Conservation (phyloP, 2,113 vertebrate genomes). For the Ammodytes dubius region DNA sequence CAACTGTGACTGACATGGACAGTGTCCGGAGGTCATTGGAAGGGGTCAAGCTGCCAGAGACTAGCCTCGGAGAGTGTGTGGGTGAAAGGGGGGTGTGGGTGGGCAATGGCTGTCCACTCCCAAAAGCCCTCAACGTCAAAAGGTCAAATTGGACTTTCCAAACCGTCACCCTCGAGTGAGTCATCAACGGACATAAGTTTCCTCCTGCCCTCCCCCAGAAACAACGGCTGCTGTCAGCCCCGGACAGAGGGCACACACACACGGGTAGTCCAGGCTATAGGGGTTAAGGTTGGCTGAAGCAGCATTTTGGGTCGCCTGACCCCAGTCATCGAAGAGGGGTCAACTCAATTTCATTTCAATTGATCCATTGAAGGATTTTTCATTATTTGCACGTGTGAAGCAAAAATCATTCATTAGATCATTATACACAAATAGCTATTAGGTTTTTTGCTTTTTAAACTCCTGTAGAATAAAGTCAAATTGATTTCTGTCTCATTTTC, state of each 20-base stretch:
- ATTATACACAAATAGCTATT: slow-evolving; percentile 1
- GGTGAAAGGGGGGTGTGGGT: neutral
- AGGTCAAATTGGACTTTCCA: slow-evolving; percentile 75
- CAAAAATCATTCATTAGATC: slow-evolving; percentile 32
- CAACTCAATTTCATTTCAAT: slow-evolving; percentile 62
- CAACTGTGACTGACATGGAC: slow-evolving; percentile 55
- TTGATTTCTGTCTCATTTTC: slow-evolving; percentile 10
- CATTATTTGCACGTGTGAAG: slow-evolving; percentile 38
- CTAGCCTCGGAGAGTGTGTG: slow-evolving; percentile 23
- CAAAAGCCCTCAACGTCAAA: slow-evolving; percentile 34
- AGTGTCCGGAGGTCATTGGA: slow-evolving; percentile 49
- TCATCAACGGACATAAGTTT: slow-evolving; percentile 51
- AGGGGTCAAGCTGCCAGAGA: slow-evolving; percentile 61
- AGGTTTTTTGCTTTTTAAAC: neutral
- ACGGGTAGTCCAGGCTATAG: slow-evolving; percentile 13
- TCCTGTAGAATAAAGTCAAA: neutral
- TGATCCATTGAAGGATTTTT: slow-evolving; percentile 45
- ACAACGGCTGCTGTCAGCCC: slow-evolving; percentile 66
- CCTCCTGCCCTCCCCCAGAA: slow-evolving; percentile 43
- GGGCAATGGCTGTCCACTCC: slow-evolving; percentile 34
- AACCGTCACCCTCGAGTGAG: slow-evolving; percentile 70
- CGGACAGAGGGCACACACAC: slow-evolving; percentile 37
- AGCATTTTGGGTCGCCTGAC: slow-evolving; percentile 45
- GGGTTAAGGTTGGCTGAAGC: slow-evolving; percentile 39
- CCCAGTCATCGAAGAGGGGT: slow-evolving; percentile 27